Conservation (phyloP, 2,797 vertebrate species). For the Hemitrygon akajei region DNA sequence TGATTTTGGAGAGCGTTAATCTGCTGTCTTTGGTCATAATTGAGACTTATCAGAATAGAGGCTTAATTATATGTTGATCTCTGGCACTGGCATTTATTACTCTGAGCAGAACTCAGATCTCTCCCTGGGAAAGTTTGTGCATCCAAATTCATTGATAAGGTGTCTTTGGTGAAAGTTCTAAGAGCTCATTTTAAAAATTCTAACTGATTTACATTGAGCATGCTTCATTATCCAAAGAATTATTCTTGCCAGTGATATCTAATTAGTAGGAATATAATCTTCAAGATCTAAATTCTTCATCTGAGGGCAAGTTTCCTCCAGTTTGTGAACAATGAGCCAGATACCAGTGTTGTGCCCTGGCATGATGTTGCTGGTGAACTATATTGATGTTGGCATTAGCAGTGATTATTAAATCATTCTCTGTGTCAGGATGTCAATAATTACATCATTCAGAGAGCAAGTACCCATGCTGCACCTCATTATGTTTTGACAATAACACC, state of each 20-base stretch:
- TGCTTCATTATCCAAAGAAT: background rate
- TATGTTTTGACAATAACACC: constrained; percentile 39
- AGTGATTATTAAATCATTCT: constrained; percentile 30
- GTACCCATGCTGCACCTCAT: constrained; percentile 38
- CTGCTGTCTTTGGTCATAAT: background rate
- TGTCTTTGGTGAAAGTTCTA: background rate
- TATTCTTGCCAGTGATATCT: too few species aligned
- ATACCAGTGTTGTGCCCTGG: background rate
- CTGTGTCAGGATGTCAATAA: constrained; percentile 38
- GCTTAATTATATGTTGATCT: background rate
- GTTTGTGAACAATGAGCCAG: background rate
- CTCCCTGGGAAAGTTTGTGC: background rate
- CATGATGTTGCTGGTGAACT: background rate
- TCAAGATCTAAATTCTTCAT: background rate
- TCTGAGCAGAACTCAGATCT: background rate
- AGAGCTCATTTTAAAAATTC: background rate
- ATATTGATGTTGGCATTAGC: constrained; percentile 39
- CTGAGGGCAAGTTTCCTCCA: too few species aligned
- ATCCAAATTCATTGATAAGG: background rate
- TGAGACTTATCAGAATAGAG: background rate
- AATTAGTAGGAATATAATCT: background rate
- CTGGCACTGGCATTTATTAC: background rate
- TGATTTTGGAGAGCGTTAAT: background rate
- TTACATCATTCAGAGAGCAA: constrained; percentile 38
- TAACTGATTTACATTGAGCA: background rate